Conservation (phyloP, 2,113 vertebrate genomes). For the Eolophus roseicapilla region DNA sequence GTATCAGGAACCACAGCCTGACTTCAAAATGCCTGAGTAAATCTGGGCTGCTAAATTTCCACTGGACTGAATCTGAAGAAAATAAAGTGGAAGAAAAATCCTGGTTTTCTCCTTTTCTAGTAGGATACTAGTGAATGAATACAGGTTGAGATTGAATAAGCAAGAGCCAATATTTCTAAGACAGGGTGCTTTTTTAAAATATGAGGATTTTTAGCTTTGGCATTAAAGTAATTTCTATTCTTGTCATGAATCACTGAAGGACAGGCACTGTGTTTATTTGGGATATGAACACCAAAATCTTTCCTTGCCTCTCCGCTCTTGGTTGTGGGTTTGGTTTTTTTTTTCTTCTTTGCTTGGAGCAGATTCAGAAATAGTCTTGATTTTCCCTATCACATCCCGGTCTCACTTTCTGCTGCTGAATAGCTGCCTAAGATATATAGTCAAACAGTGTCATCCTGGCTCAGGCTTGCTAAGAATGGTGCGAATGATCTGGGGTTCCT, state of each 20-base stretch:
- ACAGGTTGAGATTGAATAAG: neutral
- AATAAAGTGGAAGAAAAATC: neutral
- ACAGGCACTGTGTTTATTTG: neutral
- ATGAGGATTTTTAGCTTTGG: neutral
- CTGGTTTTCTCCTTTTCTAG: neutral
- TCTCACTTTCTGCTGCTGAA: neutral
- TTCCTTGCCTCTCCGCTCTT: neutral
- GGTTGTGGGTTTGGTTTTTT: neutral
- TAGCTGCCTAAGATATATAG: neutral
- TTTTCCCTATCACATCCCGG: neutral
- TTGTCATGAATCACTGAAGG: neutral
- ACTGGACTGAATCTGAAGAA: constrained; percentile 22
- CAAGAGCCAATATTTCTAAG: neutral
- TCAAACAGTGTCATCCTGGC: neutral
- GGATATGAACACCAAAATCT: neutral
- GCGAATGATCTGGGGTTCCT: neutral
- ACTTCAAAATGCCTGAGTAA: constrained; percentile 51
- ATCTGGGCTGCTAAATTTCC: constrained; percentile 42
- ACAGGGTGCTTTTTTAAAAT: neutral
- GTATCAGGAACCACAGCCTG: constrained; percentile 55
- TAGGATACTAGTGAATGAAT: neutral
- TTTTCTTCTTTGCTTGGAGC: neutral
- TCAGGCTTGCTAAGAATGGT: neutral
- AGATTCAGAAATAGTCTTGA: neutral
- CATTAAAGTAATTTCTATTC: constrained; percentile 1